Evolutionary conservation across 2,888 invertebrate genomes (phyloP).

Genomic region (Mythimna impura): DNA sequence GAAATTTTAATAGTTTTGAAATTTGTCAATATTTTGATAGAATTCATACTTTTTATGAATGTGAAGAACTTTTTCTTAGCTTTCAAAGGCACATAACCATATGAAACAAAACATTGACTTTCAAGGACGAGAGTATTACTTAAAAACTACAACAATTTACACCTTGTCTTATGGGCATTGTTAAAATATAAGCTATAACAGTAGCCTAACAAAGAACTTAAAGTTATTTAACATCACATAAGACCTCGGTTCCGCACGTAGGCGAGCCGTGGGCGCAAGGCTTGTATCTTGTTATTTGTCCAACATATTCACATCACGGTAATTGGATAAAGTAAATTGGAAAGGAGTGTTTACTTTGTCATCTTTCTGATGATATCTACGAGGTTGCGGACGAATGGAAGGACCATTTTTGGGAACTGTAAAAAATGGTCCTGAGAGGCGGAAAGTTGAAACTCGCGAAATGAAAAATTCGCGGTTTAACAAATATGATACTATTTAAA

Average conservation of each 20-base stretch:
- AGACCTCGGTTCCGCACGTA: conserved; percentile 60
- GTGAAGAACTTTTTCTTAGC: no score
- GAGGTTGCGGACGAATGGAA: conserved; percentile 18
- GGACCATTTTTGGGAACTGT: conserved; percentile 13
- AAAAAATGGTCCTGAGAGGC: conserved; percentile 3
- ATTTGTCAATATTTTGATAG: no score
- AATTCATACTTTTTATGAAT: no score
- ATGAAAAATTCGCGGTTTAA: not conserved
- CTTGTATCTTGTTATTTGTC: conserved; percentile 56
- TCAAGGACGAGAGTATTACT: no score
- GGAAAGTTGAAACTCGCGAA: not conserved
- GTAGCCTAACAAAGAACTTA: conserved; percentile 41
- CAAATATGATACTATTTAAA: no score
- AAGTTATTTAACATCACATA: conserved; percentile 42
- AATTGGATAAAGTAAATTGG: conserved; percentile 63
- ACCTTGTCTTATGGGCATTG: conserved; percentile 1
- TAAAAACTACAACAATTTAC: conserved; percentile 14
- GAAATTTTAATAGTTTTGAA: conserved; percentile 11
- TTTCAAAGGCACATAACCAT: no score
- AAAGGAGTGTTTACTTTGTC: conserved; percentile 54
- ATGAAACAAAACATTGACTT: no score
- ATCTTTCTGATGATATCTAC: conserved; percentile 43
- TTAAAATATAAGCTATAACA: conserved; percentile 14
- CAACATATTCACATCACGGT: conserved; percentile 57
- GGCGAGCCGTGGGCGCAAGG: conserved; percentile 66